These are phyloP conservation scores for Leptinotarsa juncta DNA, from an alignment of 2,888 invertebrate genomes.

Conservation along the genomic window DNA sequence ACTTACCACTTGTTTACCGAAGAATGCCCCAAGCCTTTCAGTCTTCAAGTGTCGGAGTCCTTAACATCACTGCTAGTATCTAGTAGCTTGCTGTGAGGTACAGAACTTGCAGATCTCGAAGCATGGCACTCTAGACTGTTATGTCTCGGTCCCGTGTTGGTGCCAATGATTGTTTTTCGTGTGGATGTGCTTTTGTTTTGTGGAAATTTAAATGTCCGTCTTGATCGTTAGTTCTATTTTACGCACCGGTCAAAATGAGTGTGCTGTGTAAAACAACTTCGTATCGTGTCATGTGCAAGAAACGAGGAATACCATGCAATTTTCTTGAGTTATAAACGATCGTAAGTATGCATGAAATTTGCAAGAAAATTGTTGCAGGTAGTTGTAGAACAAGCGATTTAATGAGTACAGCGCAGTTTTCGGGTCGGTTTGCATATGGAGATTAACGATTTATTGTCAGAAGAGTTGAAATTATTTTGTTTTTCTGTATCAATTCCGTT, in stretches of 20 bases:
- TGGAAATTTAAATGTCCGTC: slow-evolving; percentile 27
- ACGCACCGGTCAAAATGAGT: slow-evolving; percentile 19
- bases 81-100: slow-evolving; percentile 29
- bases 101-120: slow-evolving; percentile 32
- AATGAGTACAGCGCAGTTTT: not conserved
- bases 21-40: slow-evolving; percentile 23
- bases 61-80: slow-evolving; percentile 29
- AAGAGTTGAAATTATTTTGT: not conserved
- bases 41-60: slow-evolving; percentile 15
- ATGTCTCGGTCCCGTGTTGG: slow-evolving; percentile 23
- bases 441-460: not conserved
- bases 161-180: slow-evolving; percentile 27
- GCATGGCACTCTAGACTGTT: slow-evolving; percentile 26
- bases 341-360: slow-evolving; percentile 38
- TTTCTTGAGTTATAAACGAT: slow-evolving; percentile 27
- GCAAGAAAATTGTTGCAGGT: slow-evolving; percentile 29
- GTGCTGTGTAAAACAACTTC: slow-evolving; percentile 26
- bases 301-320: slow-evolving; percentile 30
- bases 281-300: slow-evolving; percentile 24
- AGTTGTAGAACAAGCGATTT: slow-evolving; percentile 16
- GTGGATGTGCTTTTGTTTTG: slow-evolving; percentile 35
- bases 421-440: not conserved
- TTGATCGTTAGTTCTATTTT: slow-evolving; percentile 22
- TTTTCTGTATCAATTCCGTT: not conserved
- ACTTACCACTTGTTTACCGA: slow-evolving; percentile 29